Evolutionary conservation across 1,140 invertebrate genomes (phyloP), one percentile per base, ranked within the genome.

Genomic region (Fopius arisanus): DNA sequence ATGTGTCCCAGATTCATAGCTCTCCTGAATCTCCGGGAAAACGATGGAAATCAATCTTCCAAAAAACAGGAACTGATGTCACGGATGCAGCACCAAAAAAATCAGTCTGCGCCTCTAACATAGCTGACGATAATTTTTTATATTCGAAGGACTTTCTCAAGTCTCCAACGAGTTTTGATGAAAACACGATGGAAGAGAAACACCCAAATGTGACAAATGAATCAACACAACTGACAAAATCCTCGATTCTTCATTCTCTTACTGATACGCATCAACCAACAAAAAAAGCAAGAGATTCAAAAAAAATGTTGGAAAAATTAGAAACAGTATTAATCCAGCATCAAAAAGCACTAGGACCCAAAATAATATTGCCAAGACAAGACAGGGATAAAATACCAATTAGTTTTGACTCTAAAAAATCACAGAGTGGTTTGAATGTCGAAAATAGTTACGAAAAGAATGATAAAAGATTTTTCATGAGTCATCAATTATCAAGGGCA

Each of bases 271-370:
- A n/a, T 31, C 70, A 73, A 54, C 40, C 51, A 19, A 19, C 9
- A 21, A 48, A 75, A 26, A 48, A 51, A 19, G 21, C 26, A 21
- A 62, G 68, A n/a, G 85, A 88, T 76, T 86, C 90, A 1, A 90
- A 89, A 75, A 88, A 90, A 75, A 91, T 91, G 90, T 78, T 91
- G 0, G 90, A 90, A 73, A 91, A 91, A 78, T 79, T 91, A 2
- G 90, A 91, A 81, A 88, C 87, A 68, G 90, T 89, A 0, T 81
- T 91, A 70, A 84, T 88, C 26, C 89, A 88, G 77, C 88, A 90
- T 54, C 88, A 89, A 75, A 82, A 84, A 75, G 59, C 72, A 9
- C 74, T 78, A 2, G 73, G 81, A 23, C 69, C 78, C 9, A 77
- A 73, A 68, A 41, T 76, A 10, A 73, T 75, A 16, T 37, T 77